Conservation (phyloP, 2,797 vertebrate genomes). For the Ctenochaetus hawaiiensis region DNA sequence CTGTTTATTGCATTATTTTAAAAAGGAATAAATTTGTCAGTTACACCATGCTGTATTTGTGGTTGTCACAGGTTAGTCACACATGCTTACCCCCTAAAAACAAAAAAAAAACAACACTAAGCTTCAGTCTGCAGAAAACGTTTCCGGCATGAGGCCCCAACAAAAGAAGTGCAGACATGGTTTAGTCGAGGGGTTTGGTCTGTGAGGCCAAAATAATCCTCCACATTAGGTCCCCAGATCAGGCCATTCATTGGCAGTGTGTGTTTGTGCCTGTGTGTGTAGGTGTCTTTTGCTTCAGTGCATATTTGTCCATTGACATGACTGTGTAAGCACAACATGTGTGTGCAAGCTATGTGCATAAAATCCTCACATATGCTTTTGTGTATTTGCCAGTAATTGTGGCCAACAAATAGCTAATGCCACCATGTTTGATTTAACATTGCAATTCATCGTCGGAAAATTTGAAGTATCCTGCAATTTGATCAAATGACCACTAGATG, state of each 20-base stretch:
- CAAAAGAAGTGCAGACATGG: conserved; percentile 74
- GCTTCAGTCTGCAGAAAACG: conserved; percentile 47
- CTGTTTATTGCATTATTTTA: background rate
- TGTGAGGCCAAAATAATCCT: conserved; percentile 70
- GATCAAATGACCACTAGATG: conserved; percentile 60
- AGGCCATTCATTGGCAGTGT: conserved; percentile 12
- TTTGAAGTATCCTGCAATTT: conserved; percentile 28
- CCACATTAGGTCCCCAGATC: conserved; percentile 38
- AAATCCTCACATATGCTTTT: background rate
- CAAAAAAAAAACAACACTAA: conserved; percentile 40
- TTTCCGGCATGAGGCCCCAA: conserved; percentile 56
- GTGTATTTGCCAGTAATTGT: background rate
- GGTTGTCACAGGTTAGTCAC: conserved; percentile 20
- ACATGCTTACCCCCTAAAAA: conserved; percentile 38
- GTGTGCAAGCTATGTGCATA: background rate
- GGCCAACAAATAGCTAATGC: background rate
- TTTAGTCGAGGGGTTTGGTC: conserved; percentile 53
- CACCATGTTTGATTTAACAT: conserved; percentile 5
- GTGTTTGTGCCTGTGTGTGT: background rate
- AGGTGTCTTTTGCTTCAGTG: background rate
- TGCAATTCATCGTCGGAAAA: background rate
- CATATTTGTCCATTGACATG: background rate
- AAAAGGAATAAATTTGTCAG: background rate
- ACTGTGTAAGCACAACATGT: background rate
- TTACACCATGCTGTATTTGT: background rate